Conservation (phyloP, 2,797 vertebrate species). For the Dromococcyx pavoninus region DNA sequence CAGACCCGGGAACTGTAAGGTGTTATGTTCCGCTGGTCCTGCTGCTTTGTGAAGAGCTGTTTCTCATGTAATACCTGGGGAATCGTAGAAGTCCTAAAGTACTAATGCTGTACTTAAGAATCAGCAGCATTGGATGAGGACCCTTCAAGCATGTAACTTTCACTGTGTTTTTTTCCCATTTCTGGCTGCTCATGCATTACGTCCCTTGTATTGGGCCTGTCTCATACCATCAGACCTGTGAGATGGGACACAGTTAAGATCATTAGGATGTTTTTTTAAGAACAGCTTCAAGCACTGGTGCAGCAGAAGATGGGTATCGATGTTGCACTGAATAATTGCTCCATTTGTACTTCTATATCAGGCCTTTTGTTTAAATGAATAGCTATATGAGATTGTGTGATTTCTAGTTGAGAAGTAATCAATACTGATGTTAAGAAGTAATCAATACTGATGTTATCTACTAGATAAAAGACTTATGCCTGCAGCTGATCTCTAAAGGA, state of each 20-base stretch:
- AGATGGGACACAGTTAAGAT: neutral
- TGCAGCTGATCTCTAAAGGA: conserved; percentile 46
- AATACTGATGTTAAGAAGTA: conserved; percentile 40
- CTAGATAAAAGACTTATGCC: neutral
- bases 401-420: conserved; percentile 40
- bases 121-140: neutral
- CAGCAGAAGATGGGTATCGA: neutral
- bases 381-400: conserved; percentile 5
- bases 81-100: neutral
- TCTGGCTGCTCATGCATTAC: neutral
- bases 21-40: neutral
- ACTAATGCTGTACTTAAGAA: neutral
- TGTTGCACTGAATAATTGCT: neutral
- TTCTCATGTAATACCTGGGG: rapidly evolving
- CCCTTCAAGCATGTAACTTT: neutral
- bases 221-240: neutral
- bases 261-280: neutral
- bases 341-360: neutral
- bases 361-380: conserved; percentile 33
- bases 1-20: neutral
- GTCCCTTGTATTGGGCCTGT: neutral
- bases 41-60: neutral
- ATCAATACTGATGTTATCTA: conserved; percentile 43
- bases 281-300: neutral
- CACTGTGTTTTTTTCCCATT: neutral